These are phyloP conservation scores for Channa maculata DNA, from an alignment of 2,113 vertebrate species.

Conservation along the genomic window DNA sequence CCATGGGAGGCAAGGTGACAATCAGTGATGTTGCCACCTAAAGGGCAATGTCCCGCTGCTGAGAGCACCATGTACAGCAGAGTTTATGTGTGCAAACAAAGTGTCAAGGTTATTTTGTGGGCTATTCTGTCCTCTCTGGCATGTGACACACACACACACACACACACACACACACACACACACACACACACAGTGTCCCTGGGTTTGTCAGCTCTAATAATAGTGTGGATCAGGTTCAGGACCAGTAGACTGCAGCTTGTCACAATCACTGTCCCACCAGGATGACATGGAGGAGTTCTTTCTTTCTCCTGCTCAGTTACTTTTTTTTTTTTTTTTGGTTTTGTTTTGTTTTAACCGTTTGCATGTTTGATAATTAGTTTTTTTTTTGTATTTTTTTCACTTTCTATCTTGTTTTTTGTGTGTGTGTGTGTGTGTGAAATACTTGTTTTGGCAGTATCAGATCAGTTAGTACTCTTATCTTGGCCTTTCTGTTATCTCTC, in stretches of 20 bases:
- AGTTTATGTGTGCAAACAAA: neutral
- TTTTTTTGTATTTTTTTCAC: neutral
- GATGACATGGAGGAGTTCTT: conserved; percentile 37
- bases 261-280: conserved; percentile 13
- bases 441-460: neutral
- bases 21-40: no score
- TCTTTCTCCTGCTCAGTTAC: conserved; percentile 3
- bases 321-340: neutral
- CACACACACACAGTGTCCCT: neutral
- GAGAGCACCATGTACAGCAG: neutral
- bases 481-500: neutral
- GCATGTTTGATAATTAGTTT: neutral
- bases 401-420: neutral
- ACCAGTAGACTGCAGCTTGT: conserved; percentile 5
- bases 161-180: conserved; percentile 9
- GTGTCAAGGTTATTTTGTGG: conserved; percentile 56
- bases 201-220: conserved; percentile 77
- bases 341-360: neutral
- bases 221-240: conserved; percentile 70
- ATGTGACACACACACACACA: conserved; percentile 32
- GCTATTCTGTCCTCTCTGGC: conserved; percentile 60
- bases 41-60: neutral
- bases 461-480: rapidly evolving
- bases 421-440: neutral
- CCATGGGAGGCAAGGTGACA: no score